Percentiles rank a stretch among this genome's conserved stretches.
Conservation (phyloP, 2,797 vertebrate species). For the Lycodopsis pacificus region DNA sequence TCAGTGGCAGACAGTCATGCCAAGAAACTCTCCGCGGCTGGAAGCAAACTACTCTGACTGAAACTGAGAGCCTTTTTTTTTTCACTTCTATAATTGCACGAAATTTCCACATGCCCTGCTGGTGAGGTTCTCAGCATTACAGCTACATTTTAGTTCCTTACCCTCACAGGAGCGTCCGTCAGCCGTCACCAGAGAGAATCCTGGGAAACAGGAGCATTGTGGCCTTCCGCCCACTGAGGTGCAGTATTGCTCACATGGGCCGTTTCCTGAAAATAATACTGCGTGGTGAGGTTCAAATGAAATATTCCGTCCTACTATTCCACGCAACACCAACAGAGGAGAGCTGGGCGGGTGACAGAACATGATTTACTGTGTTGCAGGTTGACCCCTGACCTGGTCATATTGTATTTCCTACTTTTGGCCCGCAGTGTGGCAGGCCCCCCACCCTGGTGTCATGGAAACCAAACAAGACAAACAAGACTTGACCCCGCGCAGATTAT, state of each 20-base stretch:
- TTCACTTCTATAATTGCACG: background rate
- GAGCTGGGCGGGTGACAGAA: constrained; percentile 25
- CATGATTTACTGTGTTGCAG: constrained; percentile 51
- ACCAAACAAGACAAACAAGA: constrained; percentile 65
- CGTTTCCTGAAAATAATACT: constrained; percentile 67
- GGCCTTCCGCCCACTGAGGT: constrained; percentile 73
- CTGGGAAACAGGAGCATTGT: constrained; percentile 89
- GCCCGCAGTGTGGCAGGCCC: constrained; percentile 37
- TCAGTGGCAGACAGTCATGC: constrained; percentile 44
- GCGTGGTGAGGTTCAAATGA: constrained; percentile 18
- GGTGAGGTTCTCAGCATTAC: constrained; percentile 4
- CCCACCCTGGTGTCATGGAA: constrained; percentile 66
- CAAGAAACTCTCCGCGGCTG: constrained; percentile 52
- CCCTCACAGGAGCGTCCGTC: constrained; percentile 91
- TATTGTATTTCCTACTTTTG: constrained; percentile 60
- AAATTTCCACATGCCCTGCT: background rate
- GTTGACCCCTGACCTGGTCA: constrained; percentile 55
- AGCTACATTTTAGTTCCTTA: constrained; percentile 49
- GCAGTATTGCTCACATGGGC: constrained; percentile 82
- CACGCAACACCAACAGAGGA: constrained; percentile 11
- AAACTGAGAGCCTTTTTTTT: constrained; percentile 17
- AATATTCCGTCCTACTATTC: background rate
- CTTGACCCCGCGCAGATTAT: constrained; percentile 18
- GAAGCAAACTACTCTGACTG: constrained; percentile 47
- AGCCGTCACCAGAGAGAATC: constrained; percentile 87